Percentiles rank a stretch among this genome's conserved stretches.
phyloP scores from a whole-genome alignment of 1,140 invertebrate species.

The Drosophila aff. region DNA sequence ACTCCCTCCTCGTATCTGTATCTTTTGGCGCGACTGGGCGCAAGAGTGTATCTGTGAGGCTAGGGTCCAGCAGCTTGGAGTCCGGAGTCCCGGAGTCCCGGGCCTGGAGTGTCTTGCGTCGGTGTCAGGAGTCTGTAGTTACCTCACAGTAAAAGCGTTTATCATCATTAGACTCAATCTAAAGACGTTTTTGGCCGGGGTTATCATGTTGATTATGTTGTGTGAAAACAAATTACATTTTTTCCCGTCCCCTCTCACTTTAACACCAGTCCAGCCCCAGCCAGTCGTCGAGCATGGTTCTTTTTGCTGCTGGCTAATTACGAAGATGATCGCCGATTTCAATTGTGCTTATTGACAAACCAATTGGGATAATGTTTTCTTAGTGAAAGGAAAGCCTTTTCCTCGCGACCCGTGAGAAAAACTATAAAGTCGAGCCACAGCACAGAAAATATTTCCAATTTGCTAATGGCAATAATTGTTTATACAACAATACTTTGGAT shows the following conservation, averaged over 20 bases:
- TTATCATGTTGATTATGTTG: conserved; percentile 85
- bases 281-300: conserved; percentile 26
- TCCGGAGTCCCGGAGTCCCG: conserved; percentile 8
- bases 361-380: conserved; percentile 64
- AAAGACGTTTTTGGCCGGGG: conserved; percentile 83
- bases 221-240: conserved; percentile 85
- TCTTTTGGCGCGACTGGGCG: conserved; percentile 25
- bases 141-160: conserved; percentile 84
- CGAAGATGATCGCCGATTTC: conserved; percentile 70
- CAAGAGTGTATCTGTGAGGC: conserved; percentile 11
- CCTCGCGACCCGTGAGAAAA: conserved; percentile 58
- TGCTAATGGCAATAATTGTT: conserved; percentile 78
- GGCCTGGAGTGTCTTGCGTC: conserved; percentile 55
- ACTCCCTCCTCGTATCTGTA: conserved; percentile 31
- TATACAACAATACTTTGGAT: conserved; percentile 46
- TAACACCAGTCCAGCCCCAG: conserved; percentile 52
- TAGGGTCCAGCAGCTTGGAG: background rate
- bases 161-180: conserved; percentile 85
- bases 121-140: conserved; percentile 82
- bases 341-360: conserved; percentile 79
- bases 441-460: conserved; percentile 62
- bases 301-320: conserved; percentile 69
- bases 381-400: conserved; percentile 74
- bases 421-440: conserved; percentile 50
- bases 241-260: conserved; percentile 58